These are phyloP conservation scores for Anarhynchus alexandrinus DNA, from an alignment of 2,113 vertebrate genomes.

Conservation along the genomic window DNA sequence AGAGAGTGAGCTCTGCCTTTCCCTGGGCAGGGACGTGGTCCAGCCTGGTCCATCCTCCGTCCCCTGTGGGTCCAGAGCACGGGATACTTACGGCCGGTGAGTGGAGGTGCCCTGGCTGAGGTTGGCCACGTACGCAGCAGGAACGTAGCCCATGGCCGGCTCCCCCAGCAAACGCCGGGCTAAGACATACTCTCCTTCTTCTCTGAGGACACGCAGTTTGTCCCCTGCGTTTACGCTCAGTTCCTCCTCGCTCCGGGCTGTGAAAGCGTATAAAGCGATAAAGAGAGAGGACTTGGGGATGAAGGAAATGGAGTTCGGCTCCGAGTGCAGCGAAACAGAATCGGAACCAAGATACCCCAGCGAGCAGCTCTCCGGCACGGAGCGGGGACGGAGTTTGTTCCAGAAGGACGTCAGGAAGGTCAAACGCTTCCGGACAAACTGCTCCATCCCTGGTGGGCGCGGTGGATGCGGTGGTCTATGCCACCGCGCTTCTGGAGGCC, in stretches of 20 bases:
- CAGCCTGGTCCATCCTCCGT: background rate
- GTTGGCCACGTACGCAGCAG: conserved; percentile 82
- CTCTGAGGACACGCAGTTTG: conserved; percentile 82
- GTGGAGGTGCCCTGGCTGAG: conserved; percentile 77
- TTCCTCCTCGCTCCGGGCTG: conserved; percentile 81
- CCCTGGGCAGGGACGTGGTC: background rate
- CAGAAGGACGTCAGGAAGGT: conserved; percentile 81
- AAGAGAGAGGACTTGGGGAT: conserved; percentile 71
- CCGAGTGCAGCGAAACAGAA: conserved; percentile 45
- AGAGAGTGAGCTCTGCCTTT: background rate
- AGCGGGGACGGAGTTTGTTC: conserved; percentile 86
- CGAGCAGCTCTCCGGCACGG: conserved; percentile 25
- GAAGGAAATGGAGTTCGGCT: background rate
- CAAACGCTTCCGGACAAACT: conserved; percentile 82
- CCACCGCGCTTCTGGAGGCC: background rate
- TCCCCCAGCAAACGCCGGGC: conserved; percentile 83
- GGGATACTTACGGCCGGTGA: conserved; percentile 82
- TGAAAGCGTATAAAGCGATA: conserved; percentile 84
- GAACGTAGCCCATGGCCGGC: conserved; percentile 81
- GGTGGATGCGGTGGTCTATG: background rate
- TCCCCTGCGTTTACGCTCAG: conserved; percentile 85
- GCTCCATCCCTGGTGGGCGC: conserved; percentile 73
- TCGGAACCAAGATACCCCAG: conserved; percentile 5
- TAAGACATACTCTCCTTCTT: conserved; percentile 83
- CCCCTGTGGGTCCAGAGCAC: fast-evolving